Evolutionary conservation across 2,797 vertebrate species (phyloP), one percentile per base, ranked within the genome.

Genomic region (Pogonophryne albipinna): DNA sequence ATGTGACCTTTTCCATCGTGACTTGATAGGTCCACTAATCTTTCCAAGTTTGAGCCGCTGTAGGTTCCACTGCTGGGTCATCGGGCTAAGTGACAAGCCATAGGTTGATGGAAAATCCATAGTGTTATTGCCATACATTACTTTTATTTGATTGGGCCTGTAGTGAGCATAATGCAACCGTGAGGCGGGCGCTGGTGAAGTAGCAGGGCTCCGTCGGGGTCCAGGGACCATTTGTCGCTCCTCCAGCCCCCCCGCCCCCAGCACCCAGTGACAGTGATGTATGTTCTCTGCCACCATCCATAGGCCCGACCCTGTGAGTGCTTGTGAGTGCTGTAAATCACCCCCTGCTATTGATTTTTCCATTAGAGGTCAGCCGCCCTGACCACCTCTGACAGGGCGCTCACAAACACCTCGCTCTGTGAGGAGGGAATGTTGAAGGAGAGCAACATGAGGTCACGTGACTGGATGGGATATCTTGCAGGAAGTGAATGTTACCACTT

Each of bases 61-160:
- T 53, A 38, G 70, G 74, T 78, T 77, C 34, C 9, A 56, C 77
- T 78, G 64, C n/a, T 6, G 80, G 92, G 91, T 94, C 93, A 85
- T 75, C 63, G 61, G 74, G 91, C 86, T 90, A 93, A 93, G 88
- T 92, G 92, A 91, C 86, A 64, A 89, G 89, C 89, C 89, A 91
- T 83, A 90, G 92, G 92, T 93, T 94, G 94, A 95, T 95, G 92
- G 93, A 92, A 95, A 95, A 95, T 95, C 95, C 85, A 94, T 95
- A 93, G 81, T 70, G 81, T 89, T 93, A 93, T 94, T 89, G 92
- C 94, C 87, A 78, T 94, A 91, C 92, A 92, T 95, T 94, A 95
- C 92, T 89, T 94, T 94, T 92, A 94, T 95, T 91, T 94, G 92
- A 94, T 92, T 87, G 84, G 77, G 67, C 85, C 86, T 79, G 89